Conservation (phyloP, 2,797 vertebrate species). For the Sandelia bainsii region DNA sequence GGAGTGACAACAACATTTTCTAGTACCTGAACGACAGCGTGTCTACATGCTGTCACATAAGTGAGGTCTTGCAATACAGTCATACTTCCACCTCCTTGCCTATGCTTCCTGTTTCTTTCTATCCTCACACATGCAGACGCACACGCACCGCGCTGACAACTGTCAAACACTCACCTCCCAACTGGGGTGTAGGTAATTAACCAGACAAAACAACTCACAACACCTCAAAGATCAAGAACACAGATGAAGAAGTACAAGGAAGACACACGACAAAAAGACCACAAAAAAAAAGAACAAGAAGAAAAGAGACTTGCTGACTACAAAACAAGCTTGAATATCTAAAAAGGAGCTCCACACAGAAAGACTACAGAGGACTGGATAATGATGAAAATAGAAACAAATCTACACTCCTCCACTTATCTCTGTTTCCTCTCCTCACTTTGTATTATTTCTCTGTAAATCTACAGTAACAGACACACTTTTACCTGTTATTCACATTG, state of each 20-base stretch:
- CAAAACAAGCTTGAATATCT: slow-evolving; percentile 57
- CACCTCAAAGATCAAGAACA: slow-evolving; percentile 72
- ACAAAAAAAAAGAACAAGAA: slow-evolving; percentile 37
- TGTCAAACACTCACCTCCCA: slow-evolving; percentile 78
- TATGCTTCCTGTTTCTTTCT: slow-evolving; percentile 12
- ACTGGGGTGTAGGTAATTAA: slow-evolving; percentile 81
- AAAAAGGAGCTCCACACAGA: slow-evolving; percentile 67
- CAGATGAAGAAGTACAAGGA: slow-evolving; percentile 58
- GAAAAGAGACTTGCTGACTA: slow-evolving; percentile 52
- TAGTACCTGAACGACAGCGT: slow-evolving; percentile 69
- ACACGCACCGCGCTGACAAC: slow-evolving; percentile 55
- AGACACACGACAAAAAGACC: slow-evolving; percentile 66
- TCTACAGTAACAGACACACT: slow-evolving; percentile 22
- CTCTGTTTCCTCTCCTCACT: slow-evolving; percentile 18
- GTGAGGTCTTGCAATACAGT: slow-evolving; percentile 70
- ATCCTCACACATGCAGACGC: slow-evolving; percentile 21
- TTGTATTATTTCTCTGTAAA: slow-evolving; percentile 44
- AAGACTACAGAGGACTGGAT: slow-evolving; percentile 48
- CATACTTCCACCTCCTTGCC: slow-evolving; percentile 47
- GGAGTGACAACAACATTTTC: slow-evolving; percentile 61
- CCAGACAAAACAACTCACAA: slow-evolving; percentile 81
- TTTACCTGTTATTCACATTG: slow-evolving; percentile 7
- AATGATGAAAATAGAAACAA: slow-evolving; percentile 71
- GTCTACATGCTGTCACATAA: slow-evolving; percentile 80
- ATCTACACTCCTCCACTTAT: slow-evolving; percentile 47